Evolutionary conservation across 2,113 vertebrate genomes (phyloP).

Genomic region (Lophochroa leadbeateri): DNA sequence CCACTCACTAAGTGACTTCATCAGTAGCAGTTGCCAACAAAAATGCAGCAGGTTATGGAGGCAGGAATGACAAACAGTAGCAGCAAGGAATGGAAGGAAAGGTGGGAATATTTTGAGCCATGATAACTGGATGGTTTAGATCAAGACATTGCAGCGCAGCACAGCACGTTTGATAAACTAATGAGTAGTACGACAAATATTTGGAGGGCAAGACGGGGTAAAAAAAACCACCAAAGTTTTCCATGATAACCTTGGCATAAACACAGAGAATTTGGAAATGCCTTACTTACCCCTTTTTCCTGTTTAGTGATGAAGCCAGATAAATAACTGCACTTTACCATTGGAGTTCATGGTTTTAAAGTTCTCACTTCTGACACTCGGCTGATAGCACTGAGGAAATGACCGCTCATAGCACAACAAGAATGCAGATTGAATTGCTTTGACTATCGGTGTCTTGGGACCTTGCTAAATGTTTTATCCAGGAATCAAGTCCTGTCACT

Average conservation of each 20-base stretch:
- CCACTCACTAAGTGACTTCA: background rate
- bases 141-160: background rate
- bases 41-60: background rate
- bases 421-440: constrained; percentile 52
- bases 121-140: background rate
- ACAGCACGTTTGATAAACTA: background rate
- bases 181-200: background rate
- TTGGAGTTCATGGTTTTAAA: constrained; percentile 30
- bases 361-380: constrained; percentile 21
- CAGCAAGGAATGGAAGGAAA: background rate
- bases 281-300: background rate
- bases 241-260: background rate
- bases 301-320: background rate
- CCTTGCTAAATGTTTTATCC: constrained; percentile 42
- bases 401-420: constrained; percentile 32
- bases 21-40: background rate
- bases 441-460: constrained; percentile 47
- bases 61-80: background rate
- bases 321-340: constrained; percentile 31
- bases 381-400: constrained; percentile 45
- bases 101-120: background rate
- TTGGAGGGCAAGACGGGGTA: background rate
- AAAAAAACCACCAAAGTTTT: background rate
- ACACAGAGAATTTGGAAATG: background rate
- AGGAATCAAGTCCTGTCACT: background rate